Evolutionary conservation across 2,113 vertebrate species (phyloP).

Genomic region (Cebidichthys violaceus): DNA sequence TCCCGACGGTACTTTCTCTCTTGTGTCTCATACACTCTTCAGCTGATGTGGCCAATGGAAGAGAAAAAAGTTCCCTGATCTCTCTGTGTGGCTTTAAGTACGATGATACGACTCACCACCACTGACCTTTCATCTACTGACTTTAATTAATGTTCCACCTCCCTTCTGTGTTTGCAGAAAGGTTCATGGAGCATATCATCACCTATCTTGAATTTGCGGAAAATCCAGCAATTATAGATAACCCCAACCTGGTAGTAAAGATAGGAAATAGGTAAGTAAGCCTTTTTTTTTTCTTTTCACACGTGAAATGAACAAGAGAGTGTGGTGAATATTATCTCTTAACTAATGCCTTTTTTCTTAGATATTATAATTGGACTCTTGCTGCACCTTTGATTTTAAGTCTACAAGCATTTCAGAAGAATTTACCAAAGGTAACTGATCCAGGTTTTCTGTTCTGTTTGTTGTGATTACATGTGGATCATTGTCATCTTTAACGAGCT

Average conservation of each 20-base stretch:
- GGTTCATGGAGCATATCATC: constrained; percentile 97
- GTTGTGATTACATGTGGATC: not conserved
- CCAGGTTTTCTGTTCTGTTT: not conserved
- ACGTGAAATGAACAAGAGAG: not conserved
- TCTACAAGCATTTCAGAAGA: constrained; percentile 98
- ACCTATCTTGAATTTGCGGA: constrained; percentile 97
- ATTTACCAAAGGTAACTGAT: constrained; percentile 91
- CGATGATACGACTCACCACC: constrained; percentile 17
- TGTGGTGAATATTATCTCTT: not conserved
- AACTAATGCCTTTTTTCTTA: constrained; percentile 62
- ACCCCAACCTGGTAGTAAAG: constrained; percentile 95
- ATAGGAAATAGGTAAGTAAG: constrained; percentile 86
- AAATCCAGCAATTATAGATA: constrained; percentile 97
- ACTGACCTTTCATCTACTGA: constrained; percentile 24
- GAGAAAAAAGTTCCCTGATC: constrained; percentile 14
- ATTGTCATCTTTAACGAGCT: not conserved
- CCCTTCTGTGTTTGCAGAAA: constrained; percentile 85
- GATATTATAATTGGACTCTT: constrained; percentile 98
- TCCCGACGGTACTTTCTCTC: not conserved
- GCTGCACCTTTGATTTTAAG: constrained; percentile 97
- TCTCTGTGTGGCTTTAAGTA: constrained; percentile 25
- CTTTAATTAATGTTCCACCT: constrained; percentile 36
- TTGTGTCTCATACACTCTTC: not conserved
- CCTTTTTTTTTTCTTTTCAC: constrained; percentile 24
- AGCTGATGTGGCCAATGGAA: not conserved